These are phyloP conservation scores for Monochamus saltuarius DNA, from an alignment of 1,140 invertebrate genomes.

Conservation along the genomic window DNA sequence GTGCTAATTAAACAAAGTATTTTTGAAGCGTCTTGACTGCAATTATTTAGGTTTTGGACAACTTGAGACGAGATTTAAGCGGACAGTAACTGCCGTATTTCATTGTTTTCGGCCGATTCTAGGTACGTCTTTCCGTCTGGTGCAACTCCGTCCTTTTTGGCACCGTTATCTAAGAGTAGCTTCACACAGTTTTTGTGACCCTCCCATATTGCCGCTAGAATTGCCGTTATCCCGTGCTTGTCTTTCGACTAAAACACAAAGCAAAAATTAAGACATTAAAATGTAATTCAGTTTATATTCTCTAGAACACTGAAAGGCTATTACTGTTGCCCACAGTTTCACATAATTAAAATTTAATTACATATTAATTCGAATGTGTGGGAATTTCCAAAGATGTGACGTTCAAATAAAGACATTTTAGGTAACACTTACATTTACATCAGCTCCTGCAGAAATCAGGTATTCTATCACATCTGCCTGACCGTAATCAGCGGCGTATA, in stretches of 20 bases:
- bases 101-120: slow-evolving; percentile 88
- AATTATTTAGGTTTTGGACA: slow-evolving; percentile 12
- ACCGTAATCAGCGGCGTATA: slow-evolving; percentile 95
- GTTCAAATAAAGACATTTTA: neutral
- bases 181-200: slow-evolving; percentile 90
- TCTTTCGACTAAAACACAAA: slow-evolving; percentile 70
- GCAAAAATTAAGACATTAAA: no score
- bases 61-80: slow-evolving; percentile 4
- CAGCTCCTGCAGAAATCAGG: slow-evolving; percentile 83
- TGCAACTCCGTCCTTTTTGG: slow-evolving; percentile 77
- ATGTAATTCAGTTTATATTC: no score
- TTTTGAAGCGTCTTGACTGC: slow-evolving; percentile 2
- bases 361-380: no score
- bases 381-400: neutral
- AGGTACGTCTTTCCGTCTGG: slow-evolving; percentile 85
- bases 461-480: slow-evolving; percentile 89
- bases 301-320: no score
- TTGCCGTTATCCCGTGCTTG: slow-evolving; percentile 90
- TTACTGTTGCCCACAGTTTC: no score
- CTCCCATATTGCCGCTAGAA: slow-evolving; percentile 94
- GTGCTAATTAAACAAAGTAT: neutral
- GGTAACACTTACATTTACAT: slow-evolving; percentile 81
- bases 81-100: slow-evolving; percentile 78
- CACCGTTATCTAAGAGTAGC: slow-evolving; percentile 84
- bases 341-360: no score